Evolutionary conservation across 2,888 invertebrate genomes (phyloP).

Genomic region (Drosophila nr. perissopoda): DNA sequence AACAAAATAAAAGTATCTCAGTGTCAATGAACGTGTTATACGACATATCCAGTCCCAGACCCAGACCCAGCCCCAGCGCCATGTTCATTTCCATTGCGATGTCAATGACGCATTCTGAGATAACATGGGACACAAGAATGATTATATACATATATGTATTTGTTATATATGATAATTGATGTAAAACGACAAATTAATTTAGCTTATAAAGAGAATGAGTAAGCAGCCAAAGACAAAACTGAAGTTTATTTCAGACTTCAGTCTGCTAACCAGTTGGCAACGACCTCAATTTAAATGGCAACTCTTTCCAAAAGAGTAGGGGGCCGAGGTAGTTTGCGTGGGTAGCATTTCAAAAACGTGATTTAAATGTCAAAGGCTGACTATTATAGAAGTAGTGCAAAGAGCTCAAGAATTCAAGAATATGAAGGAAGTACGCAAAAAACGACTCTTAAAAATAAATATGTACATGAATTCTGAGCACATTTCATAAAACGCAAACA

Average conservation of each 20-base stretch:
- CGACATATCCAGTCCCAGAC: slow-evolving; percentile 7
- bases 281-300: slow-evolving; percentile 9
- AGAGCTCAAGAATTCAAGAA: not conserved
- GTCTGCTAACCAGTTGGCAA: not conserved
- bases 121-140: slow-evolving; percentile 7
- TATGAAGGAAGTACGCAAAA: not conserved
- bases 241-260: slow-evolving; percentile 19
- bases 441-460: not conserved
- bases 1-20: slow-evolving; percentile 18
- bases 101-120: slow-evolving; percentile 38
- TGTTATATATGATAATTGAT: slow-evolving; percentile 57
- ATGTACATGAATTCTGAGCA: not conserved
- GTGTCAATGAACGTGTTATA: slow-evolving; percentile 53
- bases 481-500: not conserved
- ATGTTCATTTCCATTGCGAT: slow-evolving; percentile 18
- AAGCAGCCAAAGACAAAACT: slow-evolving; percentile 4
- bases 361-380: slow-evolving; percentile 30
- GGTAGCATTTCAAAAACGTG: slow-evolving; percentile 5
- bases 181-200: slow-evolving; percentile 60
- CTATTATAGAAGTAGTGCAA: not conserved
- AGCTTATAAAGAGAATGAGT: slow-evolving; percentile 47
- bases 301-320: not conserved
- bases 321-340: not conserved
- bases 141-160: not conserved
- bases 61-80: not conserved